Conservation (phyloP, 2,113 vertebrate species). For the Eidolon helvum region DNA sequence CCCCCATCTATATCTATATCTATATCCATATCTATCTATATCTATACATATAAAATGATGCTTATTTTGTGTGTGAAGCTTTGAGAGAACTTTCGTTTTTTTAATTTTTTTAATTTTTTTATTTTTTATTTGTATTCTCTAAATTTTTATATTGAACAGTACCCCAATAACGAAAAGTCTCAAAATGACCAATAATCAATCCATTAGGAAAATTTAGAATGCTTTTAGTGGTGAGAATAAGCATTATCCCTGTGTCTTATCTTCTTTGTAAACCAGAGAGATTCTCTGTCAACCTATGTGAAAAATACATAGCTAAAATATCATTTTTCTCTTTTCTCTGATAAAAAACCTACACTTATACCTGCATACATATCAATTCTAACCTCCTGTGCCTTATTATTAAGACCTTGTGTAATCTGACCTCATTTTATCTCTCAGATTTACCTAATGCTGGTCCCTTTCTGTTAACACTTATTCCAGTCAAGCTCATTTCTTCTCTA, state of each 20-base stretch:
- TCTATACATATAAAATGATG: background rate
- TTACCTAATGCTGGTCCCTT: background rate
- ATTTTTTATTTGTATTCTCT: constrained; percentile 4
- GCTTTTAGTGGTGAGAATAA: background rate
- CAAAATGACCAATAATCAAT: background rate
- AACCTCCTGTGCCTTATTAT: background rate
- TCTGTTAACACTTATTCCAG: background rate
- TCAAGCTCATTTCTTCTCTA: background rate
- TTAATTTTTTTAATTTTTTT: too few relatives aligned
- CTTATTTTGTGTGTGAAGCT: constrained; percentile 17
- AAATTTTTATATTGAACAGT: background rate
- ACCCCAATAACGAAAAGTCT: background rate
- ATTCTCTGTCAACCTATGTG: background rate
- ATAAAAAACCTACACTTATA: background rate
- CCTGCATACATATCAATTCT: background rate
- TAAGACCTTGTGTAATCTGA: background rate
- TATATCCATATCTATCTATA: background rate
- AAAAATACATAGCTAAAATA: constrained; percentile 14
- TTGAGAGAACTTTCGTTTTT: background rate
- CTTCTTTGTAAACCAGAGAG: background rate
- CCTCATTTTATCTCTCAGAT: background rate
- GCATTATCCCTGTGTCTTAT: background rate
- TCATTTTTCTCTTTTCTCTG: background rate
- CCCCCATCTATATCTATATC: too few relatives aligned
- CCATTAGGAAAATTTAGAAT: background rate